These are phyloP conservation scores for Gallinago solitaria DNA, from an alignment of 2,797 vertebrate genomes.

Conservation along the genomic window DNA sequence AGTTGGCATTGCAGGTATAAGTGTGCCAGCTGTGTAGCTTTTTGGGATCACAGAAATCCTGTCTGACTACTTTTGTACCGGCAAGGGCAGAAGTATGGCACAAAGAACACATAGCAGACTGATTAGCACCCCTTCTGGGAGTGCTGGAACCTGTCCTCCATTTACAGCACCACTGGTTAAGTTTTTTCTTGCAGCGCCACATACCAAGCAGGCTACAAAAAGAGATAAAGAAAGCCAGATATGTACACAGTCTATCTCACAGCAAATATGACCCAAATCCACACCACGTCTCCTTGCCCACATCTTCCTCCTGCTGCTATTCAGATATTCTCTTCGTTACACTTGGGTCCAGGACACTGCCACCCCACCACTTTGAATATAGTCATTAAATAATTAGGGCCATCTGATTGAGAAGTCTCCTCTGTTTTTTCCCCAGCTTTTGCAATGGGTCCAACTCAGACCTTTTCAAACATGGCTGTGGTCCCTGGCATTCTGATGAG, in stretches of 20 bases:
- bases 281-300: neutral
- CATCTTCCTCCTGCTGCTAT: neutral
- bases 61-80: neutral
- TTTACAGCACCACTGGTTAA: neutral
- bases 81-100: rapidly evolving
- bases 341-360: neutral
- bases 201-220: neutral
- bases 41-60: neutral
- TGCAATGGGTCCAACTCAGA: neutral
- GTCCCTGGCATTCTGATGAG: neutral
- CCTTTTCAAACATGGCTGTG: neutral
- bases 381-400: neutral
- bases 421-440: neutral
- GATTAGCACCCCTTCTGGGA: neutral
- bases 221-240: neutral
- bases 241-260: neutral
- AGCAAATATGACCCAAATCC: neutral
- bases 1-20: neutral
- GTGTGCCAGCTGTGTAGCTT: neutral
- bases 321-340: neutral
- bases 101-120: neutral
- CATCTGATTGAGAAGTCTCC: neutral
- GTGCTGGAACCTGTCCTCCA: neutral
- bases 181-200: neutral
- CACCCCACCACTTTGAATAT: neutral